phyloP scores from a whole-genome alignment of 2,113 vertebrate species.

The Labeo rohita region DNA sequence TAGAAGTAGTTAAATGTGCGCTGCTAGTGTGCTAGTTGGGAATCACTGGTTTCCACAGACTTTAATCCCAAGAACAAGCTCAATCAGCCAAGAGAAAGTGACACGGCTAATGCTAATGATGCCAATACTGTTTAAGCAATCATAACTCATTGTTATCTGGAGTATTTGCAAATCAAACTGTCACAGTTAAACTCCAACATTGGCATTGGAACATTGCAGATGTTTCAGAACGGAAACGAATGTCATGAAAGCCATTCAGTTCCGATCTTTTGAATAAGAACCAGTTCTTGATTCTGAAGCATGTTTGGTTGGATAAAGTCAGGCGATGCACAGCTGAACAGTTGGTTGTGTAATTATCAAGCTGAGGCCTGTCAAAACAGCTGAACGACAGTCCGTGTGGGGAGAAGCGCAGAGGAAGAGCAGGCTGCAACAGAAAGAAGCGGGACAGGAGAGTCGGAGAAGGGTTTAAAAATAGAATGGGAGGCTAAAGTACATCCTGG shows the following conservation, averaged over 20 bases:
- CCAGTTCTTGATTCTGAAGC: constrained; percentile 7
- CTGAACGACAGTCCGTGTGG: not conserved
- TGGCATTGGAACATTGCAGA: not conserved
- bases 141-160: not conserved
- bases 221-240: not conserved
- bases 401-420: not conserved
- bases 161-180: not conserved
- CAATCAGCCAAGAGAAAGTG: not conserved
- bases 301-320: not conserved
- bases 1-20: not conserved
- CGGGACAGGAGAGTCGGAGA: not conserved
- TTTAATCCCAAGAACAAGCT: not conserved
- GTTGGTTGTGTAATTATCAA: constrained; percentile 37
- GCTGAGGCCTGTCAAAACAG: constrained; percentile 33
- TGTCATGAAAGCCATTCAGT: not conserved
- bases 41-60: not conserved
- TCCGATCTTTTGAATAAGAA: not conserved
- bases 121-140: not conserved
- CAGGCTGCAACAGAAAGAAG: not conserved
- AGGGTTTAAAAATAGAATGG: constrained; percentile 8
- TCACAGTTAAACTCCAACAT: not conserved
- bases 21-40: not conserved
- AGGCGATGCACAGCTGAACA: constrained; percentile 33
- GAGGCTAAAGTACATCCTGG: constrained; percentile 12
- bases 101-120: not conserved